Conservation (phyloP, 1,140 invertebrate genomes). For the Drosophila bifasciata region DNA sequence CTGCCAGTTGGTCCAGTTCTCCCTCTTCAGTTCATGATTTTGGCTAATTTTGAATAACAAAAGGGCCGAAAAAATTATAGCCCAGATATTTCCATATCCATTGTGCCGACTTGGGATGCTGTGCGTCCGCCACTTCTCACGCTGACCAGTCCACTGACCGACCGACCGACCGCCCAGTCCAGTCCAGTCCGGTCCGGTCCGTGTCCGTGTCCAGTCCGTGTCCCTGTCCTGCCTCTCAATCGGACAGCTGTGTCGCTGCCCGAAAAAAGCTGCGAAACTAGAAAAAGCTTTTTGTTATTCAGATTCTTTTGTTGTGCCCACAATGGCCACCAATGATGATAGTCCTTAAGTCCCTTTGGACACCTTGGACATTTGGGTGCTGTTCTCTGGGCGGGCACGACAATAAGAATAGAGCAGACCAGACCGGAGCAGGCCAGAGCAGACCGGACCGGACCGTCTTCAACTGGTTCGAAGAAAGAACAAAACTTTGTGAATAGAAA, state of each 20-base stretch:
- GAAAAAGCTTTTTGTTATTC: slow-evolving; percentile 68
- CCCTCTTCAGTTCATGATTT: not conserved
- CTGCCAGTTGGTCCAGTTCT: slow-evolving; percentile 6
- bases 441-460: too few species aligned
- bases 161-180: slow-evolving; percentile 14
- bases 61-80: slow-evolving; percentile 9
- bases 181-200: slow-evolving; percentile 19
- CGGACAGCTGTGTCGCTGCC: slow-evolving; percentile 27
- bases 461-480: too few species aligned
- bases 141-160: slow-evolving; percentile 27
- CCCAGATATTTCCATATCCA: slow-evolving; percentile 7
- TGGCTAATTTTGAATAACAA: slow-evolving; percentile 71
- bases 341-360: slow-evolving; percentile 19
- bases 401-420: slow-evolving; percentile 10
- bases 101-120: slow-evolving; percentile 58
- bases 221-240: slow-evolving; percentile 15
- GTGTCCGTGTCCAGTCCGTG: slow-evolving; percentile 27
- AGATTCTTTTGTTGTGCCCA: slow-evolving; percentile 55
- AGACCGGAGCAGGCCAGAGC: too few species aligned
- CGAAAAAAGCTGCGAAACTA: slow-evolving; percentile 61
- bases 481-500: too few species aligned
- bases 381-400: slow-evolving; percentile 15
- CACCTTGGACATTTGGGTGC: slow-evolving; percentile 19
- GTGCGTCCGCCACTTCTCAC: slow-evolving; percentile 54
- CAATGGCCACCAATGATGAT: slow-evolving; percentile 26